Base-by-base conservation (phyloP, 2,797 vertebrate genomes). In the Chelidonichthys spinosus region DNA sequence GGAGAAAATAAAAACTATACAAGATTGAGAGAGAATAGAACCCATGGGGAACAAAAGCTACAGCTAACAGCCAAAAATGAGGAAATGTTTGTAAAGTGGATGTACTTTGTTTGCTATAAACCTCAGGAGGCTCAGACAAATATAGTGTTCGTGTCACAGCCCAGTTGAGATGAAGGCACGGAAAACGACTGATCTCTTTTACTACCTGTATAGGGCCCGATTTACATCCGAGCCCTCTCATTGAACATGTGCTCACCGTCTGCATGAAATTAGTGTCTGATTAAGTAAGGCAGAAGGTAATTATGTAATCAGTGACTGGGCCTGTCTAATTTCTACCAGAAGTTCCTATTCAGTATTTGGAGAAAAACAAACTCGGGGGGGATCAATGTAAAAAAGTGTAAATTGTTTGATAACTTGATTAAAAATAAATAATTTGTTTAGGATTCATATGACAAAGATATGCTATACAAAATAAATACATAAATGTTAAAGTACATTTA, bases 261-360 rank as follows among this genome's bases (percentile, higher is more conserved):
- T 66, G 69, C 49, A 60, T 61, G 17, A 69, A 74, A 82, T 84
- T 78, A 84, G 59, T 3, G 2, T 63, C 61, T 78, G 71, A 85
- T 82, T 79, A 65, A 84, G 61, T 55, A 69, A 75, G 36, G 52
- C 69, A 64, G 80, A 59, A 50, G 69, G 47, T 81, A 83, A 87
- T 82, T 77, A 82, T 86, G 75, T 66, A 81, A 87, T 83, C 79
- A 83, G 73, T 61, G 67, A 63, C 61, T 69, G 36, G 36, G 10
- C 62, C 55, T 54, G 39, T 56, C 73, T 60, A 52, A 53, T 44
- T 49, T 63, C 56, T 71, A 63, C 7, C 25, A 36, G 46, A 44
- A 56, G 47, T 61, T 50, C 11, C 14, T 7, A 4, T 40, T 72
- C 11, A 43, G 58, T 11, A 25, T 44, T 4, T 35, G 6, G 13